Base-by-base conservation (phyloP, 1,140 invertebrate species). In the Microplitis demolitor region DNA sequence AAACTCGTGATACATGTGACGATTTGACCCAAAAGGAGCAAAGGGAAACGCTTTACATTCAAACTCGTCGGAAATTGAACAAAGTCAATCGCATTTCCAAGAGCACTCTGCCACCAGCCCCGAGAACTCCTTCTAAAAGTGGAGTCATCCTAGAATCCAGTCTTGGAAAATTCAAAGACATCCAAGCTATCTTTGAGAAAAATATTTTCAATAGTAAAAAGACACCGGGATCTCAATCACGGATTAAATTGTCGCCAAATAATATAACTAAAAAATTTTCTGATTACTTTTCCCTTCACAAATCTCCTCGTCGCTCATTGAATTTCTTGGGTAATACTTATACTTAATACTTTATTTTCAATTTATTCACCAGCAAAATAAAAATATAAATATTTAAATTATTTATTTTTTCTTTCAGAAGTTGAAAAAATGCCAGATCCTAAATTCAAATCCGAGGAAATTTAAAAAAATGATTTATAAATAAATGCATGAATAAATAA, bases 31-130 rank as follows among this genome's bases (percentile, higher is more conserved):
- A 9, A 50, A 31, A 70, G 4, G 16, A 24, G 3, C 14, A 14
- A 35, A 37, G 14, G 11, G 14, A 56, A 24, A 16, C 34, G 13
- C 39, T 68, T 14, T 72, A 67, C 54, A 37, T 33, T 34, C 35
- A 56, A 53, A 50, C 69, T n/a, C 66, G 71, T 16, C 37, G 61
- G n/a, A 73, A 63, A 33, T 58, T 73, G 50, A 61, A 73, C 56
- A 73, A 73, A 64, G 61, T 73, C 8, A 63, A 73, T 69, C 71
- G 71, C 13, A 35, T 73, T 16, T 73, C 72, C n/a, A 73, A 66
- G 39, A 73, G 72, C 35, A 16, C 60, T 8, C 16, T 73, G 5
- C 31, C 66, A 5, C 31, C 66, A 14, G n/a, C 54, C 8, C 72
- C 67, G 31, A 45, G 51, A 37, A 73, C 72, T 24, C 72, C 72